Percentiles rank a stretch among this genome's conserved stretches.
Evolutionary conservation across 2,888 invertebrate genomes (phyloP).

Genomic region (Pammene fasciana): DNA sequence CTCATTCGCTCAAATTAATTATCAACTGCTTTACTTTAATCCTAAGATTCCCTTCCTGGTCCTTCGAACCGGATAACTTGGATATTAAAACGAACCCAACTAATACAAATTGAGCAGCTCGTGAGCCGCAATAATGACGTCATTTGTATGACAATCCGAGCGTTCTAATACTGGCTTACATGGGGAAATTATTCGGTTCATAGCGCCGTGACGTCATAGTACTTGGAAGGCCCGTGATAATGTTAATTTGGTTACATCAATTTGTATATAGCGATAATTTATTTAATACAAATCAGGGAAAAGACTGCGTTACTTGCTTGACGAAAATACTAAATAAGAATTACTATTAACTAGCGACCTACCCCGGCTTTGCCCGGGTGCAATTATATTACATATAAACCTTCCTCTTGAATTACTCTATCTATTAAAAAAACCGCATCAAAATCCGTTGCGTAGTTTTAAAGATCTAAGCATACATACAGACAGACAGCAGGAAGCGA

Average conservation of each 20-base stretch:
- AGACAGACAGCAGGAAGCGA: too few species aligned
- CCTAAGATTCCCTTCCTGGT: constrained; percentile 1
- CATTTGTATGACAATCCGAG: constrained; percentile 42
- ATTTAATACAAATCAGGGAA: too few species aligned
- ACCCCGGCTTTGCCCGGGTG: too few species aligned
- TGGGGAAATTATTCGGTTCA: constrained; percentile 37
- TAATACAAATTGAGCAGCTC: constrained; percentile 36
- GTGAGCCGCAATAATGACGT: constrained; percentile 30
- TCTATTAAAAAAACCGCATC: too few species aligned
- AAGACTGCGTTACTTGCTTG: too few species aligned
- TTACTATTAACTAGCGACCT: too few species aligned
- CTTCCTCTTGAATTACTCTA: too few species aligned
- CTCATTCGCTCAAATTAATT: neutral
- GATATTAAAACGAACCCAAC: constrained; percentile 35
- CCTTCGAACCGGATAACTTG: constrained; percentile 23
- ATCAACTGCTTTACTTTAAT: constrained; percentile 3
- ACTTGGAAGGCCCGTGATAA: neutral
- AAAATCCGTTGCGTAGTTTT: too few species aligned
- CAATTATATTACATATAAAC: too few species aligned
- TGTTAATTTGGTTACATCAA: neutral
- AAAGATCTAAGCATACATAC: too few species aligned
- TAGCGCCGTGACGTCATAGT: constrained; percentile 5
- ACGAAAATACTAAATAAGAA: too few species aligned
- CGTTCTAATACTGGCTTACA: constrained; percentile 41
- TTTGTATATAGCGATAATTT: too few species aligned